These are phyloP conservation scores for Petroica traversi DNA, from an alignment of 2,113 vertebrate species.

Conservation along the genomic window DNA sequence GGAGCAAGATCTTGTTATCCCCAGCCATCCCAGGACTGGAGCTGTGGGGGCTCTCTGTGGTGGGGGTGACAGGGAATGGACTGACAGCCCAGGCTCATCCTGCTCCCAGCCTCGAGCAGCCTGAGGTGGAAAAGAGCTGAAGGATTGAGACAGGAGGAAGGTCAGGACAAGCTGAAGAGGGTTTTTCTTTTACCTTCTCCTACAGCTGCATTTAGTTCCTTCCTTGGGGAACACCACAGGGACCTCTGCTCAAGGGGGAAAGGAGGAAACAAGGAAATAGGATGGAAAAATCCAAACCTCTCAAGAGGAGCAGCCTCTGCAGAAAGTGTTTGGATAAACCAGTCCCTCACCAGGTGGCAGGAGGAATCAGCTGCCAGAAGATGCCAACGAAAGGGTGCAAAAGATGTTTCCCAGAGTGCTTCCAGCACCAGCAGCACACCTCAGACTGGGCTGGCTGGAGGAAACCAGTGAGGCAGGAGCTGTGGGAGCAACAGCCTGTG, in stretches of 20 bases:
- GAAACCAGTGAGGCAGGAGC: not conserved
- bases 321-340: not conserved
- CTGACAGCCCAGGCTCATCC: not conserved
- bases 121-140: not conserved
- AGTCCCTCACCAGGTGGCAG: not conserved
- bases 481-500: not conserved
- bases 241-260: not conserved
- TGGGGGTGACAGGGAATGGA: not conserved
- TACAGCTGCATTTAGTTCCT: not conserved
- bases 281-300: not conserved
- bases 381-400: not conserved
- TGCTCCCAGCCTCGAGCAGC: not conserved
- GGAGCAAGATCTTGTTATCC: accelerated
- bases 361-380: not conserved
- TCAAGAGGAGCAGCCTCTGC: not conserved
- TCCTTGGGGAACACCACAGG: not conserved
- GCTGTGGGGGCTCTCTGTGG: not conserved
- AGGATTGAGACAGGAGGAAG: not conserved
- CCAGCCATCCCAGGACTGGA: not conserved
- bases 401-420: not conserved
- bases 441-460: not conserved
- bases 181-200: not conserved
- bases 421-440: not conserved
- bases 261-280: not conserved
- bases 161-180: not conserved